A percentile compares a stretch with the other conserved stretches of the same genome.
These are phyloP conservation scores for Aplysina aerophoba DNA, from an alignment of 37 sponge, comb jelly and placozoan genomes.

Conservation along the genomic window DNA sequence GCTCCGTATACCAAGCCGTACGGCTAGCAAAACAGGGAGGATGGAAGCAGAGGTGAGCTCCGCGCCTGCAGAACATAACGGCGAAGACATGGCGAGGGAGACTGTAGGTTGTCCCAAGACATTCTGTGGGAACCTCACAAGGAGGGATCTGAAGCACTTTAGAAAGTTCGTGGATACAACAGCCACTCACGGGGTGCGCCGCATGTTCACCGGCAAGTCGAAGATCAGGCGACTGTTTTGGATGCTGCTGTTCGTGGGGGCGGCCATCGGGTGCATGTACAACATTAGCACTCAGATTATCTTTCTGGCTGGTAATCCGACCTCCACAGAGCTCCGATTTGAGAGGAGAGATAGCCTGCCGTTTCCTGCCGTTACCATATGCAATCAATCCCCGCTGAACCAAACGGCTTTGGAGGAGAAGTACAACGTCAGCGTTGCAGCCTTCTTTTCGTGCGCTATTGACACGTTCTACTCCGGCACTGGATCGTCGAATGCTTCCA, in stretches of 20 bases:
- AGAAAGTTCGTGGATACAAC: constrained; percentile 38
- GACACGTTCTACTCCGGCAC: background rate
- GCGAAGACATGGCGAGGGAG: no score
- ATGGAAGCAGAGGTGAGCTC: no score
- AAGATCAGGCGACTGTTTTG: constrained; percentile 45
- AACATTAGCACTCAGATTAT: background rate
- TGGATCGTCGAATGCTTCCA: no score
- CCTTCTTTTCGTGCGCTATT: background rate
- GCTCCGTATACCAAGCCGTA: no score
- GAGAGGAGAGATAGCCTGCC: background rate
- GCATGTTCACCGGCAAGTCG: constrained; percentile 45
- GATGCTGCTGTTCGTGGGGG: constrained; percentile 34
- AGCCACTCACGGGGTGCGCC: constrained; percentile 53
- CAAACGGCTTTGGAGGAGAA: no score
- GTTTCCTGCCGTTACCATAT: constrained; percentile 32
- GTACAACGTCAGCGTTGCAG: background rate
- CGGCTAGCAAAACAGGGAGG: no score
- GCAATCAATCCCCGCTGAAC: background rate
- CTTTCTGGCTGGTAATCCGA: constrained; percentile 29
- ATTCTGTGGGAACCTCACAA: background rate
- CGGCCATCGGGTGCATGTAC: constrained; percentile 9
- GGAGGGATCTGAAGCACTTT: constrained; percentile 6
- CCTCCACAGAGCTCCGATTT: constrained; percentile 9
- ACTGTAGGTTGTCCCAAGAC: background rate
- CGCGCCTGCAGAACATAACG: no score